phyloP scores from a whole-genome alignment of 2,113 vertebrate species.

The Nymphicus hollandicus region DNA sequence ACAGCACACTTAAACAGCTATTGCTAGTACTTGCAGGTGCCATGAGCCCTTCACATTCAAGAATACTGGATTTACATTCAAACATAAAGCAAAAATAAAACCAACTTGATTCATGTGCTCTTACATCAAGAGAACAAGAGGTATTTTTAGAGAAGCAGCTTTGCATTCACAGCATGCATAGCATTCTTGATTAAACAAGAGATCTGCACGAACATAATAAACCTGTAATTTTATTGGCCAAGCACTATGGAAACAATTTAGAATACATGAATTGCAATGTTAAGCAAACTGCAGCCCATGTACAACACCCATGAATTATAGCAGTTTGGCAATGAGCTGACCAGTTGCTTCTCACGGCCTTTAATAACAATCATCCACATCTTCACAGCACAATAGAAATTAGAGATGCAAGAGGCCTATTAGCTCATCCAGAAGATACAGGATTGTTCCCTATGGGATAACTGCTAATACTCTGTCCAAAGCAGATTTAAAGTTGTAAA shows the following conservation, averaged over 20 bases:
- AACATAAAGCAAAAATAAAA: conserved; percentile 27
- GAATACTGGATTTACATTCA: background rate
- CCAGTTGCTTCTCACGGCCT: conserved; percentile 28
- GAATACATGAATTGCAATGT: conserved; percentile 14
- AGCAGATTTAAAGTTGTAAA: conserved; percentile 16
- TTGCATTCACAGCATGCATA: background rate
- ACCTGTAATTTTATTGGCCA: conserved; percentile 61
- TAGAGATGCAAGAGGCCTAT: conserved; percentile 20
- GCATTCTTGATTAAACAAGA: conserved; percentile 56
- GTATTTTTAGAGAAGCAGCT: conserved; percentile 20
- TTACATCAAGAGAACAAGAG: background rate
- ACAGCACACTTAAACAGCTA: background rate
- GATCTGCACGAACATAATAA: conserved; percentile 2
- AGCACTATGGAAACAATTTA: conserved; percentile 46
- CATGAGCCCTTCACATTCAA: background rate
- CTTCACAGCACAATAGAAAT: conserved; percentile 24
- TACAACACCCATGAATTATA: conserved; percentile 39
- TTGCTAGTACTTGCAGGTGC: background rate
- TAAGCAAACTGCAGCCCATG: conserved; percentile 44
- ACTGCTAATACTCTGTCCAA: background rate
- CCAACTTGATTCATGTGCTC: background rate
- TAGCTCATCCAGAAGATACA: conserved; percentile 29
- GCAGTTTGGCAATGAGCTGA: conserved; percentile 44
- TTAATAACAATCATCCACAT: conserved; percentile 32
- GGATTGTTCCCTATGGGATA: conserved; percentile 1